These are phyloP conservation scores for Eira barbara DNA, from an alignment of 2,113 vertebrate species.

Conservation along the genomic window DNA sequence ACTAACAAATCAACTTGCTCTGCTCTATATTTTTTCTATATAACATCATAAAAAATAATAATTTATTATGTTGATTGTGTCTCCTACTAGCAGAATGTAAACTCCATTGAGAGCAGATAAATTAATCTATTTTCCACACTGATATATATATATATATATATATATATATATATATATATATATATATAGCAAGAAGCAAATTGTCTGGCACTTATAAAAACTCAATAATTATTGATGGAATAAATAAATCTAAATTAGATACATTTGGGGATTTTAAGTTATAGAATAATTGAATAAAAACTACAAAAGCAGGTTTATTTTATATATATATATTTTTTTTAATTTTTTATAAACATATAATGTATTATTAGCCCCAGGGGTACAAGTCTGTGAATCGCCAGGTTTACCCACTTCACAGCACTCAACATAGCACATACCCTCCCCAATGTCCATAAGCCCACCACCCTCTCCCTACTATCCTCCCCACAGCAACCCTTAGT, in stretches of 20 bases:
- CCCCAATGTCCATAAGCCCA: too few relatives aligned
- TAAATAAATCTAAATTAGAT: not conserved
- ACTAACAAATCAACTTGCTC: not conserved
- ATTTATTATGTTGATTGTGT: not conserved
- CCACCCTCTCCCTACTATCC: fast-evolving
- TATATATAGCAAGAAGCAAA: not conserved
- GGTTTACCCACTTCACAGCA: too few relatives aligned
- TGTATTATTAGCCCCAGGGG: too few relatives aligned
- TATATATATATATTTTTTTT: too few relatives aligned
- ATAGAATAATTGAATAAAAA: not conserved
- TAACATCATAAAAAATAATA: not conserved
- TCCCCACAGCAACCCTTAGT: too few relatives aligned
- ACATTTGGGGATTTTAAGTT: not conserved
- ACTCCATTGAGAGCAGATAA: not conserved
- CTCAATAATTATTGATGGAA: not conserved
- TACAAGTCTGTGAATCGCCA: too few relatives aligned
- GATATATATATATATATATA: not conserved
- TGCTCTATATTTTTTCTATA: not conserved
- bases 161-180: too few relatives aligned
- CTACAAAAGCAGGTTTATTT: not conserved
- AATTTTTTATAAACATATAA: too few relatives aligned
- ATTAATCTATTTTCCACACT: not conserved
- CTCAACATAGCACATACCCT: too few relatives aligned
- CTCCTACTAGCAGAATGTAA: not conserved
- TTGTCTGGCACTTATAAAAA: not conserved